Evolutionary conservation across 2,888 invertebrate species (phyloP).

Genomic region (Tortrix viridana): DNA sequence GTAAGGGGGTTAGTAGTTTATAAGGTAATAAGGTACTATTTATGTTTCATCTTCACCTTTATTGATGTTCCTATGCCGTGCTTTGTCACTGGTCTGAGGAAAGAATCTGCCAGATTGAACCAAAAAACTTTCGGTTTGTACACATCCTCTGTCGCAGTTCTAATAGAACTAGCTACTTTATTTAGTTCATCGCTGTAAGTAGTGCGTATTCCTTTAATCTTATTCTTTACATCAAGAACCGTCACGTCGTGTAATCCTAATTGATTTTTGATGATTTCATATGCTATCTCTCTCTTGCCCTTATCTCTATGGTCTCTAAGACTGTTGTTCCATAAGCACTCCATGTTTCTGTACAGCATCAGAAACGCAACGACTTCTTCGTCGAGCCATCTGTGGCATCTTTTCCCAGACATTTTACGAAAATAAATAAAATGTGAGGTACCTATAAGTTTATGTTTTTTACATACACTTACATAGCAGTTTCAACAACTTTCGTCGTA

Average conservation of each 20-base stretch:
- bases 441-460: too few relatives aligned
- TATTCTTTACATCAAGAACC: constrained; percentile 14
- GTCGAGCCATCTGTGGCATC: constrained; percentile 16
- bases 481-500: too few relatives aligned
- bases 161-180: constrained; percentile 9
- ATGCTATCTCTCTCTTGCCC: constrained; percentile 11
- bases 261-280: constrained; percentile 6
- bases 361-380: constrained; percentile 15
- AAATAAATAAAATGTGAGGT: too few relatives aligned
- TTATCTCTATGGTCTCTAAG: constrained; percentile 11
- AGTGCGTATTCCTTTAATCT: constrained; percentile 15
- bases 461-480: too few relatives aligned
- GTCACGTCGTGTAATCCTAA: constrained; percentile 8
- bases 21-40: too few relatives aligned
- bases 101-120: constrained; percentile 16
- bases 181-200: constrained; percentile 18
- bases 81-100: constrained; percentile 13
- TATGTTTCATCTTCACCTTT: neutral
- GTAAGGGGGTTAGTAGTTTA: too few relatives aligned
- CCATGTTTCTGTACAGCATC: constrained; percentile 12
- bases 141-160: neutral
- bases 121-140: constrained; percentile 24
- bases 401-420: constrained; percentile 5
- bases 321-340: constrained; percentile 21
- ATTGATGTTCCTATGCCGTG: constrained; percentile 1